Percentiles rank a stretch among this genome's conserved stretches.
phyloP scores from a whole-genome alignment of 2,797 vertebrate genomes.

The Amazonetta brasiliensis region DNA sequence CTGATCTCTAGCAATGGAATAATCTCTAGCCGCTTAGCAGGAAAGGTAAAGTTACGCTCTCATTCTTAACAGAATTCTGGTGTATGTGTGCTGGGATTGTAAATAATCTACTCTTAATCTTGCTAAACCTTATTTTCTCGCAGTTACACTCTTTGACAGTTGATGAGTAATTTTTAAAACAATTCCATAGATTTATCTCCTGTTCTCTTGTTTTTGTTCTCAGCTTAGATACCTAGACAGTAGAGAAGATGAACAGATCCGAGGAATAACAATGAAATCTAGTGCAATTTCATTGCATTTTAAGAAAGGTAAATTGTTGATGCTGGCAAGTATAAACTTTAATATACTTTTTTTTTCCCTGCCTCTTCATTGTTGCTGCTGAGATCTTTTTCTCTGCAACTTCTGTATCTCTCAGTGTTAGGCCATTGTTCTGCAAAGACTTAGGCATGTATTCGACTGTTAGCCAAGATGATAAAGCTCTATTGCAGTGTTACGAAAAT shows the following conservation, averaged over 20 bases:
- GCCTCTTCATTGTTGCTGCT: not conserved
- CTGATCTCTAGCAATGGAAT: conserved; percentile 97
- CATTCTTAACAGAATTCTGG: not conserved
- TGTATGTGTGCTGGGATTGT: not conserved
- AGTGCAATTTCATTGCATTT: conserved; percentile 94
- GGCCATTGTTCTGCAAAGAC: not conserved
- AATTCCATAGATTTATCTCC: not conserved
- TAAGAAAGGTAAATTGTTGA: conserved; percentile 75
- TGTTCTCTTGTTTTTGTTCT: not conserved
- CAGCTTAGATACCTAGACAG: conserved; percentile 96
- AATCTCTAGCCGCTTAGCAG: conserved; percentile 93
- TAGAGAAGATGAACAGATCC: conserved; percentile 93
- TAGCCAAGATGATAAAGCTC: not conserved
- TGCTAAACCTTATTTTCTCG: accelerated
- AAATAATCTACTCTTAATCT: not conserved
- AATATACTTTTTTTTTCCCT: not conserved
- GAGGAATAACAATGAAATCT: conserved; percentile 99
- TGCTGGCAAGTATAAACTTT: not conserved
- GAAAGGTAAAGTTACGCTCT: conserved; percentile 84
- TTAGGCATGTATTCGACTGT: not conserved
- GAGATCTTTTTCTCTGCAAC: not conserved
- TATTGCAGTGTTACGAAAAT: not conserved
- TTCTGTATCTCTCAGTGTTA: not conserved
- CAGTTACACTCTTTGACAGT: not conserved
- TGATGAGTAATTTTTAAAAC: not conserved